Evolutionary conservation across 2,113 vertebrate genomes (phyloP).

Genomic region (Thymallus thymallus): DNA sequence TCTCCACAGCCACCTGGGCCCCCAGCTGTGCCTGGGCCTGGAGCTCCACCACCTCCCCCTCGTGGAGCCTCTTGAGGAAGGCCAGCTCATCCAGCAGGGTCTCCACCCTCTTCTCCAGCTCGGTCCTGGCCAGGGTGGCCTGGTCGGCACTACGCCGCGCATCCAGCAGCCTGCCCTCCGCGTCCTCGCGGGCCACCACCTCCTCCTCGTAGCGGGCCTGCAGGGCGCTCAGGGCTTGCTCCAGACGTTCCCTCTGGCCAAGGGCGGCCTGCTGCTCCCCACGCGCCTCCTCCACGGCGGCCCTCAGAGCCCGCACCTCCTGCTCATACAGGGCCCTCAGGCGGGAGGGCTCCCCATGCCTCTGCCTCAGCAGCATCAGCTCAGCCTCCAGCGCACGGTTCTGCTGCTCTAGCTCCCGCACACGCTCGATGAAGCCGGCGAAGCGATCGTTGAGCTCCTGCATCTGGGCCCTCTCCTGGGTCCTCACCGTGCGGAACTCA

Average conservation of each 20-base stretch:
- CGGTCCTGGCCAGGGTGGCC: conserved; percentile 62
- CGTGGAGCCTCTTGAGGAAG: conserved; percentile 70
- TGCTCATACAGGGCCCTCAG: conserved; percentile 64
- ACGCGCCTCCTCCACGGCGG: conserved; percentile 73
- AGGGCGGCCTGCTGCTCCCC: conserved; percentile 69
- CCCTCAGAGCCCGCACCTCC: conserved; percentile 68
- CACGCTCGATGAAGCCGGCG: conserved; percentile 76
- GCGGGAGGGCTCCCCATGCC: conserved; percentile 86
- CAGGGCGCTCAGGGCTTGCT: conserved; percentile 63
- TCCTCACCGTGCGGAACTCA: conserved; percentile 61
- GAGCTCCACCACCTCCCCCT: conserved; percentile 70
- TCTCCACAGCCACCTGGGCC: conserved; percentile 63
- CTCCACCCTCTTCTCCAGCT: conserved; percentile 68
- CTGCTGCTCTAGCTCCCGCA: conserved; percentile 76
- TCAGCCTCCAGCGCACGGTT: conserved; percentile 59
- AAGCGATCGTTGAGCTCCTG: conserved; percentile 77
- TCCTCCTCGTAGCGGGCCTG: conserved; percentile 62
- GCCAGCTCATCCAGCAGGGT: conserved; percentile 58
- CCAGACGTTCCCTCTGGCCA: conserved; percentile 65
- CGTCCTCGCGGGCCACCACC: conserved; percentile 65
- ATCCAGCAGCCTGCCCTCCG: conserved; percentile 71
- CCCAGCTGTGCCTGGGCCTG: conserved; percentile 68
- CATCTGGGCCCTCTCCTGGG: conserved; percentile 72
- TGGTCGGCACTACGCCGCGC: conserved; percentile 67
- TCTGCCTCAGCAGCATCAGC: conserved; percentile 66